Evolutionary conservation across 2,113 vertebrate genomes (phyloP).

Genomic region (Calyptommatus sinebrachiatus): DNA sequence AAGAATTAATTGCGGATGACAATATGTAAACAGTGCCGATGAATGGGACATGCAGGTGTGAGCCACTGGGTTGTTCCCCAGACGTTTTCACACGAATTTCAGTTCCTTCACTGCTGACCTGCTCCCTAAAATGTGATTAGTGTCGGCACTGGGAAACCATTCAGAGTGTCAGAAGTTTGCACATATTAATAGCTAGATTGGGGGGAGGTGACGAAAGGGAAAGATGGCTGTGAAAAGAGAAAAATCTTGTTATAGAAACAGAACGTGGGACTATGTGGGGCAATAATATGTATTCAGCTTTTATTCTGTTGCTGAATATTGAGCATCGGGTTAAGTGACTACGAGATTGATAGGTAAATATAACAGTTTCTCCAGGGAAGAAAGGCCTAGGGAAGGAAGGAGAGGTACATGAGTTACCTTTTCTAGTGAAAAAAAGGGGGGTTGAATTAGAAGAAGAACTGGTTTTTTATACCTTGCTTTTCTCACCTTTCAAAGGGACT

Average conservation of each 20-base stretch:
- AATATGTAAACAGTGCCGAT: slow-evolving; percentile 80
- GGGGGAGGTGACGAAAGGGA: slow-evolving; percentile 30
- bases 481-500: no score
- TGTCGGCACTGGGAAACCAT: slow-evolving; percentile 69
- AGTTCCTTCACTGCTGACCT: slow-evolving; percentile 70
- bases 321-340: neutral
- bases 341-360: neutral
- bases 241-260: slow-evolving; percentile 61
- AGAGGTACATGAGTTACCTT: no score
- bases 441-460: no score
- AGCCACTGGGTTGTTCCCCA: slow-evolving; percentile 69
- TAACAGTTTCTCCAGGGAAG: no score
- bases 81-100: slow-evolving; percentile 77
- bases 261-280: slow-evolving; percentile 31
- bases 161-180: slow-evolving; percentile 72
- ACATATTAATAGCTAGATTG: slow-evolving; percentile 63
- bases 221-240: slow-evolving; percentile 57
- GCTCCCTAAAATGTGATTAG: slow-evolving; percentile 71
- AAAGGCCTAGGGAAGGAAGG: no score
- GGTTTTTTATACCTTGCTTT: no score
- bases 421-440: no score
- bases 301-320: neutral
- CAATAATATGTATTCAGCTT: neutral
- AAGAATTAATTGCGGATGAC: slow-evolving; percentile 82
- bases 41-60: slow-evolving; percentile 83